Percentiles rank a stretch among this genome's conserved stretches.
These are phyloP conservation scores for Aurelia sp. DNA, from an alignment of 30 jellyfish, hydroid and myxozoan genomes.

Conservation along the genomic window DNA sequence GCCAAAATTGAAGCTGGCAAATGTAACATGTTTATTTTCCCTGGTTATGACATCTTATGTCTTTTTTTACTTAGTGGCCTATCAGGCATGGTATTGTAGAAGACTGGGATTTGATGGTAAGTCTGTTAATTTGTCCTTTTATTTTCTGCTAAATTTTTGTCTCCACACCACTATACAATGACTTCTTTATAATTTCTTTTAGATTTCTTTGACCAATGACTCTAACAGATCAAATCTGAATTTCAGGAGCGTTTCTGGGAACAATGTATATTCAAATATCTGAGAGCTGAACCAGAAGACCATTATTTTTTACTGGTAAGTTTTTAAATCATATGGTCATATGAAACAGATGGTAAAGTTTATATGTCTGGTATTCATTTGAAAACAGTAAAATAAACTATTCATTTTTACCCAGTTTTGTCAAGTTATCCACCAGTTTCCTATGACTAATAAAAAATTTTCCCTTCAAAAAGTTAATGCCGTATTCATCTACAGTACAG, in stretches of 20 bases:
- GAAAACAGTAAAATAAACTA: too few relatives aligned
- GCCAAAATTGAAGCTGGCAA: not conserved
- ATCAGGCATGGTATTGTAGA: conserved; percentile 98
- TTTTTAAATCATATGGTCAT: not conserved
- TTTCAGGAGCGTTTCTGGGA: conserved; percentile 96
- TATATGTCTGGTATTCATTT: too few relatives aligned
- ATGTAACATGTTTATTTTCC: not conserved
- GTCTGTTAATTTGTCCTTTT: not conserved
- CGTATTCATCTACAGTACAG: too few relatives aligned
- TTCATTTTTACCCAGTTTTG: too few relatives aligned
- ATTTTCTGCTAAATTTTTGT: too few relatives aligned
- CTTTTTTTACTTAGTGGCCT: conserved; percentile 81
- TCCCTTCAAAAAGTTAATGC: too few relatives aligned
- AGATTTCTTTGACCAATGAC: too few relatives aligned
- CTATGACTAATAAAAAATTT: too few relatives aligned
- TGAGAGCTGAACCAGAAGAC: conserved; percentile 98
- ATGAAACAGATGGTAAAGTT: too few relatives aligned
- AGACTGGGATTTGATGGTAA: conserved; percentile 98
- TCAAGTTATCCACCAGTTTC: too few relatives aligned
- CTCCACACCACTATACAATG: too few relatives aligned
- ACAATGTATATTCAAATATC: conserved; percentile 94
- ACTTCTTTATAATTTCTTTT: too few relatives aligned
- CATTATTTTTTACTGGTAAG: conserved; percentile 87
- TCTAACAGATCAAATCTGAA: not conserved
- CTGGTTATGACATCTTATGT: not conserved